These are phyloP conservation scores for Cyclophora punctaria DNA, from an alignment of 2,888 invertebrate genomes.

Conservation along the genomic window DNA sequence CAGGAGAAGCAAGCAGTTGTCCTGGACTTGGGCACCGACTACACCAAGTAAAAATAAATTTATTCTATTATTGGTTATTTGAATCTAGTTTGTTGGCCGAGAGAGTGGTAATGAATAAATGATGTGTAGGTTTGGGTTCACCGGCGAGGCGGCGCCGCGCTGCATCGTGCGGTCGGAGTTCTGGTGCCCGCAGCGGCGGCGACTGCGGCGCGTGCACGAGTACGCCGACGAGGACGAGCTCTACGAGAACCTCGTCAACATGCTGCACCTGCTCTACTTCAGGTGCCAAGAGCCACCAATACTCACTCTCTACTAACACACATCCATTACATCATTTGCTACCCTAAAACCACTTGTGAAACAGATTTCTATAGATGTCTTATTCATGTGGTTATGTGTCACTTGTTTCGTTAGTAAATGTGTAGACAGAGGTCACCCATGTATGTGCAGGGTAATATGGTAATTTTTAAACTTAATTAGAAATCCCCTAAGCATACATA, in stretches of 20 bases:
- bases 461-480: too few relatives aligned
- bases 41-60: slow-evolving; percentile 78
- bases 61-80: too few relatives aligned
- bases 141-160: slow-evolving; percentile 90
- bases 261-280: slow-evolving; percentile 91
- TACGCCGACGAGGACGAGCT: slow-evolving; percentile 80
- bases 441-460: too few relatives aligned
- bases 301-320: neutral
- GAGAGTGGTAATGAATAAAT: too few relatives aligned
- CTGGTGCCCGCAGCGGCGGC: slow-evolving; percentile 77
- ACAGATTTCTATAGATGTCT: too few relatives aligned
- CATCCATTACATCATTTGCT: too few relatives aligned
- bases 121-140: slow-evolving; percentile 87
- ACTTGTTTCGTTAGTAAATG: too few relatives aligned
- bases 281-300: slow-evolving; percentile 70
- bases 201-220: slow-evolving; percentile 77
- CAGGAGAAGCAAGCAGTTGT: slow-evolving; percentile 93
- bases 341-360: too few relatives aligned
- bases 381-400: too few relatives aligned
- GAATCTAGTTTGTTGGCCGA: too few relatives aligned
- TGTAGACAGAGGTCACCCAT: too few relatives aligned
- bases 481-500: too few relatives aligned
- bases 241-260: slow-evolving; percentile 90
- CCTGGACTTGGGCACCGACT: slow-evolving; percentile 91
- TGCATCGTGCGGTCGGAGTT: slow-evolving; percentile 89